Base-by-base conservation (phyloP, 2,113 vertebrate genomes). In the Tupaia chinensis region DNA sequence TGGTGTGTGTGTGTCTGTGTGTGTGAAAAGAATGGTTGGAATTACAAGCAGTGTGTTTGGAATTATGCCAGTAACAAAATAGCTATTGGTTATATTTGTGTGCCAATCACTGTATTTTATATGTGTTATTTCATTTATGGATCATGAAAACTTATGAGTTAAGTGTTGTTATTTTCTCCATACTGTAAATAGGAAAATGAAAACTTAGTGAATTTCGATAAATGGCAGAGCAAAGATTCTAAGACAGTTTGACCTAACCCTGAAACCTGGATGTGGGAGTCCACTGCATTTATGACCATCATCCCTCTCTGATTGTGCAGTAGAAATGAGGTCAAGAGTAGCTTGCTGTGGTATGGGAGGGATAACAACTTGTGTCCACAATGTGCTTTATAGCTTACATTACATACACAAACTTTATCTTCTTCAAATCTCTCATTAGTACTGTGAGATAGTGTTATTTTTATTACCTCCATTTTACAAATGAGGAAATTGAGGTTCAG, bases 351-450 rank as follows among this genome's bases (percentile, higher is more conserved):
- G 29, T 54, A 3, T 9, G 23, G 14, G 23, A 10, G 44, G 19
- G 6, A 44, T 22, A 54, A 19, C 2, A 63, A 11, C 9, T 81
- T 17, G 29, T 2, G 13, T 22, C 65, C 34, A 6, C 23, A 63
- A 85, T 22, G n/a, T 58, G 11, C 53, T 96, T 68, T 14, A 34
- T n/a, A 81, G 34, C 74, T 69, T 87, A 32, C 1, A 14, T 56
- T 15, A 12, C 20, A 76, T 3, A 88, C n/a, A 87, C 14, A 60
- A 61, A 73, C 92, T 92, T 53, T 8, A 74, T 85, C 74, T 84
- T 60, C 15, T 86, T 91, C 58, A 79, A 63, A 32, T 0, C 11
- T 89, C 25, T 94, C n/a, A 66, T n/a, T 93, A 44, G 73, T 91
- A 70, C 60, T 74, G 16, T 32, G n/a, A n/a, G 15, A 73, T 20